phyloP scores from a whole-genome alignment of 2,797 vertebrate species.

The Urocyon cinereoargenteus region DNA sequence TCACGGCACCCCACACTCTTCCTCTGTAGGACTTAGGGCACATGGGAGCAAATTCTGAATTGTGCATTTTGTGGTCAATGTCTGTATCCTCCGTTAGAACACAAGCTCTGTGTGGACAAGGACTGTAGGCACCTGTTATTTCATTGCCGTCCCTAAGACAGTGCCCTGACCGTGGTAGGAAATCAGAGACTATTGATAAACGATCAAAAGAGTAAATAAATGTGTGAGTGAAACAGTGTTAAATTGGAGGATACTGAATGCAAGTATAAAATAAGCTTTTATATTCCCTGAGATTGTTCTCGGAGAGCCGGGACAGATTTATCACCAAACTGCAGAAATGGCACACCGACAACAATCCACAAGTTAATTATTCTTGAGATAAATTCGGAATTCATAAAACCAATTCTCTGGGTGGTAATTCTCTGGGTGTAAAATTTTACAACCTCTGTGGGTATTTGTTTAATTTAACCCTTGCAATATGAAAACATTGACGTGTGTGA shows the following conservation, averaged over 20 bases:
- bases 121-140: background rate
- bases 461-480: background rate
- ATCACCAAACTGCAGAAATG: background rate
- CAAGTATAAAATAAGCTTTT: background rate
- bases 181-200: background rate
- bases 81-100: background rate
- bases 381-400: slow-evolving; percentile 48
- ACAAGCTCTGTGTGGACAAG: background rate
- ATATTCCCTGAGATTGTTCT: slow-evolving; percentile 21
- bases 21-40: background rate
- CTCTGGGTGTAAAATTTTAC: slow-evolving; percentile 45
- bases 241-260: background rate
- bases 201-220: background rate
- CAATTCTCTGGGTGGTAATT: slow-evolving; percentile 1
- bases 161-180: background rate
- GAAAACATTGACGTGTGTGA: background rate
- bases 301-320: background rate
- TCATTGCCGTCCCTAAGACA: background rate
- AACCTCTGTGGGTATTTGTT: slow-evolving; percentile 14
- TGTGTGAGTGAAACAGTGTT: background rate
- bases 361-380: slow-evolving; percentile 54
- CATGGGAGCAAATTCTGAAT: background rate
- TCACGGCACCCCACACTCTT: background rate
- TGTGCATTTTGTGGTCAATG: background rate
- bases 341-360: slow-evolving; percentile 1